These are phyloP conservation scores for Hartigia nigra DNA, from an alignment of 2,888 invertebrate genomes.

Conservation along the genomic window DNA sequence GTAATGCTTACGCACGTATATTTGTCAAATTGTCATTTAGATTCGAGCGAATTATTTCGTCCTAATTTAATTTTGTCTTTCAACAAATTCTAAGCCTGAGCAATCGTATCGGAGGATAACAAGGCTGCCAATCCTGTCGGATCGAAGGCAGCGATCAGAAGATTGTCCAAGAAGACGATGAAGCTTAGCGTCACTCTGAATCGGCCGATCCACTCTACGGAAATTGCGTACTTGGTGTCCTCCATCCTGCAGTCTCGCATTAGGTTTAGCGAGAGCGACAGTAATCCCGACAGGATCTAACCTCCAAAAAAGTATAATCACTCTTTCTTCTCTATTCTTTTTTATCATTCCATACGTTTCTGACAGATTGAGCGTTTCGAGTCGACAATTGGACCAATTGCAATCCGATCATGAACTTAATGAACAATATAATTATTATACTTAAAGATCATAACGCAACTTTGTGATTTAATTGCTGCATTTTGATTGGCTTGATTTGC, in stretches of 20 bases:
- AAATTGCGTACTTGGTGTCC: slow-evolving; percentile 74
- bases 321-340: slow-evolving; percentile 19
- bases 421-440: not conserved
- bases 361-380: slow-evolving; percentile 6
- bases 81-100: not conserved
- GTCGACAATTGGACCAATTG: slow-evolving; percentile 38
- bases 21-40: not conserved
- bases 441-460: not conserved
- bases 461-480: not conserved
- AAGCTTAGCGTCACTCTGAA: slow-evolving; percentile 78
- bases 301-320: slow-evolving; percentile 12
- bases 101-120: slow-evolving; percentile 41
- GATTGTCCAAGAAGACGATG: slow-evolving; percentile 79
- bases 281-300: slow-evolving; percentile 80
- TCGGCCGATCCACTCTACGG: slow-evolving; percentile 79
- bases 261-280: slow-evolving; percentile 79
- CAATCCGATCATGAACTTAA: not conserved
- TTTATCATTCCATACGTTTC: slow-evolving; percentile 6
- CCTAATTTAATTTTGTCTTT: not conserved
- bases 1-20: not conserved
- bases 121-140: slow-evolving; percentile 73
- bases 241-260: slow-evolving; percentile 83
- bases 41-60: not conserved
- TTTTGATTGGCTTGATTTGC: not conserved
- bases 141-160: slow-evolving; percentile 83